Conservation (phyloP, 2,113 vertebrate species). For the Laticauda colubrina region DNA sequence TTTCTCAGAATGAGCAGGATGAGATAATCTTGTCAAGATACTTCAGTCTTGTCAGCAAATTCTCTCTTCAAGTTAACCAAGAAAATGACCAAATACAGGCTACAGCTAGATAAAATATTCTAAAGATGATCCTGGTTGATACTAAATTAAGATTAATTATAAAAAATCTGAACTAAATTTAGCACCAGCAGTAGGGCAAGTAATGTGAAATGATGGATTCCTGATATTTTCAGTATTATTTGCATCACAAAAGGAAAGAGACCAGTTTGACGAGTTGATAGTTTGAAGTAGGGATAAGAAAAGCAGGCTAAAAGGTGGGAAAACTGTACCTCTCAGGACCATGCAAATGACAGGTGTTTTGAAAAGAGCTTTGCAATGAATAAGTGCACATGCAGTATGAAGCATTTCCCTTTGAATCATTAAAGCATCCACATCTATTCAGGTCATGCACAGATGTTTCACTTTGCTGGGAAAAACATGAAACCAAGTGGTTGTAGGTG, state of each 20-base stretch:
- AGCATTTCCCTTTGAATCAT: neutral
- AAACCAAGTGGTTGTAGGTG: neutral
- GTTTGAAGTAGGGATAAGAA: neutral
- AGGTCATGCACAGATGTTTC: neutral
- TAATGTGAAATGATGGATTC: neutral
- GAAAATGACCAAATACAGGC: neutral
- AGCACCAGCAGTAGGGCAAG: neutral
- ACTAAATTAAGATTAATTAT: neutral
- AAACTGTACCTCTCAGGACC: neutral
- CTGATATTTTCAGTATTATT: neutral
- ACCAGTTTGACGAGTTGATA: neutral
- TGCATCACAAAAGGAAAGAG: neutral
- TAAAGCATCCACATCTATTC: neutral
- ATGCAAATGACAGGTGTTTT: neutral
- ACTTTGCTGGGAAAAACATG: neutral
- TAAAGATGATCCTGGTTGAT: neutral
- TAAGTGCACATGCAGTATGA: neutral
- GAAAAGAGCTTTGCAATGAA: neutral
- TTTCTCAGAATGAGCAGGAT: slow-evolving; percentile 1
- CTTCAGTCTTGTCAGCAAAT: slow-evolving; percentile 14
- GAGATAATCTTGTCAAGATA: slow-evolving; percentile 1
- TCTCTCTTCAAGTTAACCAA: neutral
- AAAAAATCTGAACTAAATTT: neutral
- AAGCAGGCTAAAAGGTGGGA: neutral
- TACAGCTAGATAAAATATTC: neutral